phyloP scores from a whole-genome alignment of 2,113 vertebrate species.

The Barbus barbus region DNA sequence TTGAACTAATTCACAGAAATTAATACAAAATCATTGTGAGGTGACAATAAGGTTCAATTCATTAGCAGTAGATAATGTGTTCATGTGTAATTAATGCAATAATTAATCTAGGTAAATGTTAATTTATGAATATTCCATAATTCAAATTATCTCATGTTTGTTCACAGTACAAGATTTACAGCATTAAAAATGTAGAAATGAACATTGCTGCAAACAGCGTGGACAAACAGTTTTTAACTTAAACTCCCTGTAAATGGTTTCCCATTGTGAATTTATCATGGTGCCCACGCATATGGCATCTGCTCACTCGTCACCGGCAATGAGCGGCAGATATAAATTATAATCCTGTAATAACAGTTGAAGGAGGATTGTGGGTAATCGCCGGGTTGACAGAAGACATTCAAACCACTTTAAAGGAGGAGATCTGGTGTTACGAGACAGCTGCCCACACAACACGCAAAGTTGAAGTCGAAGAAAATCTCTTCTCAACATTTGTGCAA shows the following conservation, averaged over 20 bases:
- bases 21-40: not conserved
- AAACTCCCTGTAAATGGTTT: not conserved
- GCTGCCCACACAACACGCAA: constrained; percentile 59
- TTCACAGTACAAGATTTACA: not conserved
- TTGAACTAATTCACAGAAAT: not conserved
- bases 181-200: no score
- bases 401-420: not conserved
- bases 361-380: constrained; percentile 7
- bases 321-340: not conserved
- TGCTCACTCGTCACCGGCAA: not conserved
- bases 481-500: constrained; percentile 7
- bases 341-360: not conserved
- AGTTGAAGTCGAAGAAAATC: not conserved
- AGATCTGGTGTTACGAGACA: constrained; percentile 58
- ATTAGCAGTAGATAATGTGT: not conserved
- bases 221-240: not conserved
- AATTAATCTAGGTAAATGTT: not conserved
- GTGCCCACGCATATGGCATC: not conserved
- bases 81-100: no score
- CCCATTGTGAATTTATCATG: not conserved
- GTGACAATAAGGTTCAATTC: not conserved
- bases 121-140: not conserved
- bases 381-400: not conserved
- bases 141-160: not conserved
- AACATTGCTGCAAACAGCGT: not conserved